These are phyloP conservation scores for Eospalax fontanierii DNA, from an alignment of 2,797 vertebrate genomes.

Conservation along the genomic window DNA sequence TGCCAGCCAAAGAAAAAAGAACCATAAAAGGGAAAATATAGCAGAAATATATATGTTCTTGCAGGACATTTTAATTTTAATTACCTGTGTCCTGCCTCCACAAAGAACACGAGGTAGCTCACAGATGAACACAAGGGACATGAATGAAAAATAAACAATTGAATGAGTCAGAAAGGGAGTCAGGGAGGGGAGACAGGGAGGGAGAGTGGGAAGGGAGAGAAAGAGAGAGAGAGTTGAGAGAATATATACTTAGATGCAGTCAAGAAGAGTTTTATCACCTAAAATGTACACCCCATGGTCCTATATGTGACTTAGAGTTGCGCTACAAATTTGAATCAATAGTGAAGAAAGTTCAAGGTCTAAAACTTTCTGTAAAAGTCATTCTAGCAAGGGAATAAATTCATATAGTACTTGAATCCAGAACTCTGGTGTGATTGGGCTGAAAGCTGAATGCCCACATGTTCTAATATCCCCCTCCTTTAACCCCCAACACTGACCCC, in stretches of 20 bases:
- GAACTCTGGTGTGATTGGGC: background rate
- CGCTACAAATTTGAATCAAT: background rate
- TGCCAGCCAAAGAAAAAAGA: conserved; percentile 8
- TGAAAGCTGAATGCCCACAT: no score
- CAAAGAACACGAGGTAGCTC: conserved; percentile 32
- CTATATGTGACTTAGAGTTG: background rate
- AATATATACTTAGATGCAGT: background rate
- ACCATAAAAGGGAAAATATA: conserved; percentile 32
- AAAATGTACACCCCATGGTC: background rate
- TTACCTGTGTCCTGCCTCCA: conserved; percentile 15
- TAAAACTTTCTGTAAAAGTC: conserved; percentile 34
- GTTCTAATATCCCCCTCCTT: no score
- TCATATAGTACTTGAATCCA: background rate
- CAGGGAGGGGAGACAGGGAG: no score
- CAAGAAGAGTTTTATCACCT: background rate
- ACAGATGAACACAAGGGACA: conserved; percentile 35
- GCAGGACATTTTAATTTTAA: conserved; percentile 36
- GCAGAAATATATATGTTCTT: background rate
- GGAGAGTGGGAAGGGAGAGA: no score
- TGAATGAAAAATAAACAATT: conserved; percentile 23
- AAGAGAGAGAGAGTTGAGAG: no score
- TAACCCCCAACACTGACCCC: no score
- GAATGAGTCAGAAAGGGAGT: background rate
- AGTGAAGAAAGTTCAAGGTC: conserved; percentile 30
- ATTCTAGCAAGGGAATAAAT: background rate